Percentiles rank a stretch among this genome's conserved stretches.
phyloP scores from a whole-genome alignment of 2,797 vertebrate genomes.

The Clarias fuscus region DNA sequence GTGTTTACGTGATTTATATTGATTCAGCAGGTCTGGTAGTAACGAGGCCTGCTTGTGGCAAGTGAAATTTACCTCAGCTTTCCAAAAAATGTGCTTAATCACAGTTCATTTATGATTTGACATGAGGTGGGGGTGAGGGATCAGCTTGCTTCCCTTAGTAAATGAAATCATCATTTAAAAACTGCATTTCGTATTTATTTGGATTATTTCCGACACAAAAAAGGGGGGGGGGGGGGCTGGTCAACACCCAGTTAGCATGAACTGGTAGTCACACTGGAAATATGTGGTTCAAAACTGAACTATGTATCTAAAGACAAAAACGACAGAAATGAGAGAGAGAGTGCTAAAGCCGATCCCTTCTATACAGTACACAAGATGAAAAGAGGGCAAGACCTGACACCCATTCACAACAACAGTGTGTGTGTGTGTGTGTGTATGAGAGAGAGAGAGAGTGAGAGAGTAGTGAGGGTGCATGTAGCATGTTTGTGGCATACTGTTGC shows the following conservation, averaged over 20 bases:
- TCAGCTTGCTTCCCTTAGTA: too few species aligned
- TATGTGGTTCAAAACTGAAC: not conserved
- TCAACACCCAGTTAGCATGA: not conserved
- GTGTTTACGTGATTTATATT: too few species aligned
- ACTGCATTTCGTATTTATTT: too few species aligned
- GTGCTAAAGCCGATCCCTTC: conserved; percentile 30
- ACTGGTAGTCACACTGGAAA: not conserved
- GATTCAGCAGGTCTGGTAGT: too few species aligned
- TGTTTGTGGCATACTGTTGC: conserved; percentile 36
- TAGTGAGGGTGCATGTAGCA: conserved; percentile 36
- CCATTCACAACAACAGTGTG: not conserved
- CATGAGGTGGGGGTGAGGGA: too few species aligned
- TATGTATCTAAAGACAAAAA: not conserved
- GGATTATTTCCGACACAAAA: too few species aligned
- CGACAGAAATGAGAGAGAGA: not conserved
- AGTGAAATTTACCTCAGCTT: too few species aligned
- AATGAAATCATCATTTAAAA: too few species aligned
- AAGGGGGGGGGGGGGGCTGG: too few species aligned
- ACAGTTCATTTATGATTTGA: too few species aligned
- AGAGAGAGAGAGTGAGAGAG: not conserved
- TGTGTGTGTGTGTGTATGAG: not conserved
- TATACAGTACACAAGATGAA: conserved; percentile 53
- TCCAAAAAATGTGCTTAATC: too few species aligned
- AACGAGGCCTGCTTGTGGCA: too few species aligned
- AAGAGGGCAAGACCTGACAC: conserved; percentile 11